These are phyloP conservation scores for Cryptocephalus primarius DNA, from an alignment of 2,888 invertebrate genomes.

Conservation along the genomic window DNA sequence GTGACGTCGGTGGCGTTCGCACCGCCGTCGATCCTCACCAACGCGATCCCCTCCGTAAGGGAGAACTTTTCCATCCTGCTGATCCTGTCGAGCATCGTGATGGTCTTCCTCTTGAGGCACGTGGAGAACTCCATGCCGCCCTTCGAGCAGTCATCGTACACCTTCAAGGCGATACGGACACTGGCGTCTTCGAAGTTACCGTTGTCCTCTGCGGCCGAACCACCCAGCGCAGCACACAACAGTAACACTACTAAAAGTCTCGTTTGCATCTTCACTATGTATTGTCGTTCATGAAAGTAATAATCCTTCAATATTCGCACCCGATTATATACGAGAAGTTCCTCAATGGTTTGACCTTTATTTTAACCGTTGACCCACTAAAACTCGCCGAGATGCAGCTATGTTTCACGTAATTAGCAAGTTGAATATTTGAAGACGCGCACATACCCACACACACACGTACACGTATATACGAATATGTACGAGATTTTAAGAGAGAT, in stretches of 20 bases:
- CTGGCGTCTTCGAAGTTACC: constrained; percentile 42
- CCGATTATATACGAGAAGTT: neutral
- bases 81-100: constrained; percentile 66
- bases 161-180: constrained; percentile 52
- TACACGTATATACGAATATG: no score
- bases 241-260: constrained; percentile 25
- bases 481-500: no score
- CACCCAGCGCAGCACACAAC: constrained; percentile 23
- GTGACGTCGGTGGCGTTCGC: constrained; percentile 32
- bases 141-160: constrained; percentile 69
- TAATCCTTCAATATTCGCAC: neutral
- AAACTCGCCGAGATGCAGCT: neutral
- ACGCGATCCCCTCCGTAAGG: constrained; percentile 55
- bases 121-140: constrained; percentile 54
- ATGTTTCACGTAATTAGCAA: no score
- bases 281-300: neutral
- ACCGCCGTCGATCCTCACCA: constrained; percentile 44
- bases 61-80: constrained; percentile 55
- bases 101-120: constrained; percentile 72
- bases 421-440: no score
- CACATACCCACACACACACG: no score
- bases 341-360: neutral
- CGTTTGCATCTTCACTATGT: no score
- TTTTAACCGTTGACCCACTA: neutral
- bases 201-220: constrained; percentile 24